phyloP scores from a whole-genome alignment of 2,888 invertebrate species.

The Tipula vernalis region DNA sequence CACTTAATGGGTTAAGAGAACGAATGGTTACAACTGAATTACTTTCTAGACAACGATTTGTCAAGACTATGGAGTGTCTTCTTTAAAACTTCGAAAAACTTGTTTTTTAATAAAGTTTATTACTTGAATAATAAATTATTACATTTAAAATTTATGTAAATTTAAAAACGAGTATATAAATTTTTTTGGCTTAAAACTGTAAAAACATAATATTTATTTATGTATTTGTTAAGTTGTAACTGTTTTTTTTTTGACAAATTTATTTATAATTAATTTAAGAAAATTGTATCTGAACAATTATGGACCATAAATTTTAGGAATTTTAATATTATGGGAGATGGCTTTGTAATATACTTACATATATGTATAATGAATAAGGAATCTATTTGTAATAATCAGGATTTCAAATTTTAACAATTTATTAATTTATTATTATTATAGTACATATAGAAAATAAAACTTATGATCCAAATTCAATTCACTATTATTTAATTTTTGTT shows the following conservation, averaged over 20 bases:
- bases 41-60: too few species aligned
- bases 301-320: neutral
- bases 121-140: neutral
- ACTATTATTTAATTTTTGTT: neutral
- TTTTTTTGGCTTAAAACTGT: neutral
- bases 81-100: neutral
- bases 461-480: neutral
- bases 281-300: neutral
- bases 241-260: neutral
- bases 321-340: neutral
- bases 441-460: neutral
- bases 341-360: neutral
- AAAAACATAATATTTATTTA: neutral
- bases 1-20: too few species aligned
- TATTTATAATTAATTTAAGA: neutral
- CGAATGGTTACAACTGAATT: too few species aligned
- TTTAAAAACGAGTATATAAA: neutral
- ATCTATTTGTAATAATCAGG: neutral
- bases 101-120: neutral
- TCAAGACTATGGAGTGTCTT: neutral
- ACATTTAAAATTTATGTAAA: neutral
- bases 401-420: neutral
- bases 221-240: neutral
- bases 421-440: neutral
- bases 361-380: neutral